phyloP scores from a whole-genome alignment of 2,797 vertebrate genomes.

The Neostethus bicornis region DNA sequence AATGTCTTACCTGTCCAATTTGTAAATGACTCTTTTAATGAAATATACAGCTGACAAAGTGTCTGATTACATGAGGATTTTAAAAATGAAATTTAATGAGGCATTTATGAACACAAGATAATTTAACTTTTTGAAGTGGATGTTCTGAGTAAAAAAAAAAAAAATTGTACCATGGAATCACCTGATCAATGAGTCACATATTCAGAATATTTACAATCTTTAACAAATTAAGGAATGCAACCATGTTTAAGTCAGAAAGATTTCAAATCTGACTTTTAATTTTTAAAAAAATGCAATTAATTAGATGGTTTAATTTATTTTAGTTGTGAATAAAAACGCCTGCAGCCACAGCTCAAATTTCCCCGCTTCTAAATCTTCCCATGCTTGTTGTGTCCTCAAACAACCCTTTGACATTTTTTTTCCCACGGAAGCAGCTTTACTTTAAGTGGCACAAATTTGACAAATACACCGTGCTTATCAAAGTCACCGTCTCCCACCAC shows the following conservation, averaged over 20 bases:
- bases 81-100: too few relatives aligned
- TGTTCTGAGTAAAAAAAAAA: too few relatives aligned
- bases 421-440: slow-evolving; percentile 58
- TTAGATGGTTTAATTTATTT: slow-evolving; percentile 1
- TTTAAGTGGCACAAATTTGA: slow-evolving; percentile 76
- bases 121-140: too few relatives aligned
- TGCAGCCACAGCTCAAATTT: slow-evolving; percentile 11
- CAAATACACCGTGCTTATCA: slow-evolving; percentile 71
- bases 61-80: too few relatives aligned
- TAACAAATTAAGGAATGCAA: too few relatives aligned
- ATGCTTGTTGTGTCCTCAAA: slow-evolving; percentile 62
- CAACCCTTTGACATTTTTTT: slow-evolving; percentile 50
- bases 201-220: too few relatives aligned
- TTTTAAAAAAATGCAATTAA: neutral
- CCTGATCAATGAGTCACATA: too few relatives aligned
- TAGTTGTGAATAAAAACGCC: slow-evolving; percentile 10
- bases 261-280: slow-evolving; percentile 1
- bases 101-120: too few relatives aligned
- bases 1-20: too few relatives aligned
- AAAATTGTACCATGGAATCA: too few relatives aligned
- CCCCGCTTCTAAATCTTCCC: slow-evolving; percentile 29
- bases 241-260: neutral
- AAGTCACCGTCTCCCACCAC: slow-evolving; percentile 62
- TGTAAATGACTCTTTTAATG: too few relatives aligned
- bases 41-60: too few relatives aligned